A percentile compares a stretch with the other conserved stretches of the same genome.
Conservation (phyloP, 2,888 invertebrate species). For the Chesias legatella region DNA sequence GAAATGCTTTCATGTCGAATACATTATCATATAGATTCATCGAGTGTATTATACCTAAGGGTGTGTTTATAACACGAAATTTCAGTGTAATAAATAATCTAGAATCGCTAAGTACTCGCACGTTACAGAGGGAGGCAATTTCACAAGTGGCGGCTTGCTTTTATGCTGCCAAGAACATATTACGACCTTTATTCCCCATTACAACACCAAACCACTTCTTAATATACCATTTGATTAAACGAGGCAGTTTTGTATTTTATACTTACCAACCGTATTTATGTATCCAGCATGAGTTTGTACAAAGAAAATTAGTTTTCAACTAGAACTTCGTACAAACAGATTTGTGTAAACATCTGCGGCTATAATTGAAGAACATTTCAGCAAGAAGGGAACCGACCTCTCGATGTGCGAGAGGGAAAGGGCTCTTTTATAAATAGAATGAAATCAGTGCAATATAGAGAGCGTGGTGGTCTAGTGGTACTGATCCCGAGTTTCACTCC, state of each 20-base stretch:
- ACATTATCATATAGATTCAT: too few species aligned
- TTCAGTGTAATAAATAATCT: too few species aligned
- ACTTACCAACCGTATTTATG: conserved; percentile 4
- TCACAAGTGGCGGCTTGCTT: conserved; percentile 32
- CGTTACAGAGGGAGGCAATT: conserved; percentile 10
- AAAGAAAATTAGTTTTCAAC: conserved; percentile 10
- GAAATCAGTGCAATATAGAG: too few species aligned
- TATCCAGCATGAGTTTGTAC: not conserved
- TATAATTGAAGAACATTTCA: too few species aligned
- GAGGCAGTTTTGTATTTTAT: conserved; percentile 15
- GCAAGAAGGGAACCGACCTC: too few species aligned
- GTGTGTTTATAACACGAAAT: too few species aligned
- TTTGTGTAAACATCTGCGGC: conserved; percentile 3
- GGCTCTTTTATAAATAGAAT: too few species aligned
- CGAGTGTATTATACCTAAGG: too few species aligned
- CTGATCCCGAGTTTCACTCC: too few species aligned
- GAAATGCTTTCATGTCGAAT: too few species aligned
- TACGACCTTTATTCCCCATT: conserved; percentile 32
- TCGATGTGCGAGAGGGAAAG: too few species aligned
- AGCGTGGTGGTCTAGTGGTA: too few species aligned
- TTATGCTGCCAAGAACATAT: conserved; percentile 38
- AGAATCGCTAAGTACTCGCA: conserved; percentile 4
- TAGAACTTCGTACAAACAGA: conserved; percentile 1
- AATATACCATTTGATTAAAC: conserved; percentile 30
- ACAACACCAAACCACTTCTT: conserved; percentile 34